Evolutionary conservation across 2,113 vertebrate genomes (phyloP).

Genomic region (Sigmodon hispidus): DNA sequence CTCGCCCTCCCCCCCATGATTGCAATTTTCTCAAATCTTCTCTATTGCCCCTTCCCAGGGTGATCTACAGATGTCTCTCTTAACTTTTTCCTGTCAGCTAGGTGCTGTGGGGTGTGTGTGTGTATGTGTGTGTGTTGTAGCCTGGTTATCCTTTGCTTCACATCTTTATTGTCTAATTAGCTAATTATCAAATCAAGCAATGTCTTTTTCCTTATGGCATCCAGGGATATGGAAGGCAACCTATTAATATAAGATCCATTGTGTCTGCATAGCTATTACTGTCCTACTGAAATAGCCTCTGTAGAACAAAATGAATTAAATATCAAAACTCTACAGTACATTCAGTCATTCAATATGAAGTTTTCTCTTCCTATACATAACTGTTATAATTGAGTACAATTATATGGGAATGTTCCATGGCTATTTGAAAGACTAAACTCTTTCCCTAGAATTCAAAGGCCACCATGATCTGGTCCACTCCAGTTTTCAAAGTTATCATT

Average conservation of each 20-base stretch:
- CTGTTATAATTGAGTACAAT: slow-evolving; percentile 20
- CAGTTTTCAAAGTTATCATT: neutral
- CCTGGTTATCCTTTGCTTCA: no score
- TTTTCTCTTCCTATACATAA: slow-evolving; percentile 8
- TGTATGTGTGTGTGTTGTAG: no score
- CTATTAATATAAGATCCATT: neutral
- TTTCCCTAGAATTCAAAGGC: slow-evolving; percentile 8
- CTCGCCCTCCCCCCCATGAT: no score
- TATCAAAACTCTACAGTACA: neutral
- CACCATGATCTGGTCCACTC: neutral
- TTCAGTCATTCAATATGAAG: neutral
- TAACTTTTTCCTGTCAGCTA: no score
- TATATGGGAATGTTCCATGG: slow-evolving; percentile 3
- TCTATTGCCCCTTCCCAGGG: no score
- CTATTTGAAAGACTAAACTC: slow-evolving; percentile 30
- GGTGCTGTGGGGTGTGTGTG: no score
- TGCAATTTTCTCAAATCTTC: no score
- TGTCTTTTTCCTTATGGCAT: slow-evolving; percentile 18
- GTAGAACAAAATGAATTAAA: slow-evolving; percentile 13
- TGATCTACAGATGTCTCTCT: no score
- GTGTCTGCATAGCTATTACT: neutral
- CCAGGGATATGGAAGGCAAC: neutral
- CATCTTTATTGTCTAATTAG: no score
- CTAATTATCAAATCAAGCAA: slow-evolving; percentile 22
- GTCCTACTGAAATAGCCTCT: slow-evolving; percentile 6